These are phyloP conservation scores for Clanis bilineata DNA, from an alignment of 2,888 invertebrate species.

Conservation along the genomic window DNA sequence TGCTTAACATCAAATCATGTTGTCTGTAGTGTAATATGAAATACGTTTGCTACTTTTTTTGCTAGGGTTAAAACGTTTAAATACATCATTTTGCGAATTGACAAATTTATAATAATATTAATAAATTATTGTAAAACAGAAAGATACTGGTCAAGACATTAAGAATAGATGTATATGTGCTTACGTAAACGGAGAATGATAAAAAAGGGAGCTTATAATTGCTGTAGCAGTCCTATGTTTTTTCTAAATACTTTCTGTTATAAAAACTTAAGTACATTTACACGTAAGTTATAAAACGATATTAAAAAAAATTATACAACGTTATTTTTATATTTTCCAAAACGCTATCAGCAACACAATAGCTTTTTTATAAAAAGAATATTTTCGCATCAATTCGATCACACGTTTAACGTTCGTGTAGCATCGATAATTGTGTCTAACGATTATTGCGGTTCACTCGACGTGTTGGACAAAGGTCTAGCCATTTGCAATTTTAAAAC, in stretches of 20 bases:
- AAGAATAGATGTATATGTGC: no score
- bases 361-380: background rate
- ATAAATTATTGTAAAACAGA: no score
- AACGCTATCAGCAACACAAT: slow-evolving; percentile 14
- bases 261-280: background rate
- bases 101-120: no score
- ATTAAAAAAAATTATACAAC: background rate
- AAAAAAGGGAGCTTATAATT: background rate
- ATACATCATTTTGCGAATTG: no score
- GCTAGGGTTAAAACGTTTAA: no score
- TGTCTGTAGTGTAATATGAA: background rate
- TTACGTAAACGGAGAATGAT: background rate
- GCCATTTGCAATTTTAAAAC: slow-evolving; percentile 18
- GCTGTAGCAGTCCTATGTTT: background rate
- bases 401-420: slow-evolving; percentile 12
- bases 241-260: background rate
- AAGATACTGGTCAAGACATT: no score
- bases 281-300: background rate
- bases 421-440: slow-evolving; percentile 14
- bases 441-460: background rate
- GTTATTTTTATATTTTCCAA: background rate
- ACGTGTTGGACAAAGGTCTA: slow-evolving; percentile 32
- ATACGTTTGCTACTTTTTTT: background rate
- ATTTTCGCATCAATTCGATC: slow-evolving; percentile 9
- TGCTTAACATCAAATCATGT: background rate